Evolutionary conservation across 2,888 invertebrate genomes (phyloP).

Genomic region (Crematogaster levior): DNA sequence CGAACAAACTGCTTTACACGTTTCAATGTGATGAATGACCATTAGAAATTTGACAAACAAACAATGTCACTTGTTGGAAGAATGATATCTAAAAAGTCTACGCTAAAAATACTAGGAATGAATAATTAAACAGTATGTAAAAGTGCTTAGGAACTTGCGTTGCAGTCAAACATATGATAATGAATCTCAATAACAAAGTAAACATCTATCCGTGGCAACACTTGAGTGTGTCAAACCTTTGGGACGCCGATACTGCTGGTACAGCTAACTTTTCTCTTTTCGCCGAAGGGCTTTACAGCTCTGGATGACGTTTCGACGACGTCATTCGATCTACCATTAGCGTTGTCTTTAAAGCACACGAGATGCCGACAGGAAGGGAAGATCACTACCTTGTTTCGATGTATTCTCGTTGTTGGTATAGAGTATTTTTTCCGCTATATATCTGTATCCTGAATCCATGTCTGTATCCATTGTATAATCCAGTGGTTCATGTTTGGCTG

Average conservation of each 20-base stretch:
- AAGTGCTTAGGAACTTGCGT: conserved; percentile 50
- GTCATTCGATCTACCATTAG: conserved; percentile 53
- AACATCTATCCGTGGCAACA: conserved; percentile 58
- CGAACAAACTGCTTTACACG: background rate
- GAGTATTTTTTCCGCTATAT: conserved; percentile 56
- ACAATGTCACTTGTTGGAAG: background rate
- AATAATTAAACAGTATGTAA: conserved; percentile 43
- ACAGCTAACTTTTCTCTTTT: conserved; percentile 46
- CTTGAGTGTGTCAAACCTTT: conserved; percentile 65
- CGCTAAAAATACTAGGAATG: conserved; percentile 38
- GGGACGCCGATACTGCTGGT: conserved; percentile 49
- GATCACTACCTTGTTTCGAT: conserved; percentile 67
- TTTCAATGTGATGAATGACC: background rate
- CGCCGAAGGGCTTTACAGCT: conserved; percentile 50
- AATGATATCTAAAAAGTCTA: background rate
- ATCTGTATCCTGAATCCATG: conserved; percentile 60
- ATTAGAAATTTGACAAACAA: background rate
- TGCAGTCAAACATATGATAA: conserved; percentile 51
- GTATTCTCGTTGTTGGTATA: conserved; percentile 62
- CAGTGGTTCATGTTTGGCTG: conserved; percentile 70
- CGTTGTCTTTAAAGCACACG: conserved; percentile 47
- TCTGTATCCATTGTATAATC: conserved; percentile 75
- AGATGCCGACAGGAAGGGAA: conserved; percentile 16
- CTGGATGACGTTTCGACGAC: conserved; percentile 49
- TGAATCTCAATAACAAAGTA: conserved; percentile 40